Evolutionary conservation across 1,140 invertebrate species (phyloP).

Genomic region (Andrena cerasifolii): DNA sequence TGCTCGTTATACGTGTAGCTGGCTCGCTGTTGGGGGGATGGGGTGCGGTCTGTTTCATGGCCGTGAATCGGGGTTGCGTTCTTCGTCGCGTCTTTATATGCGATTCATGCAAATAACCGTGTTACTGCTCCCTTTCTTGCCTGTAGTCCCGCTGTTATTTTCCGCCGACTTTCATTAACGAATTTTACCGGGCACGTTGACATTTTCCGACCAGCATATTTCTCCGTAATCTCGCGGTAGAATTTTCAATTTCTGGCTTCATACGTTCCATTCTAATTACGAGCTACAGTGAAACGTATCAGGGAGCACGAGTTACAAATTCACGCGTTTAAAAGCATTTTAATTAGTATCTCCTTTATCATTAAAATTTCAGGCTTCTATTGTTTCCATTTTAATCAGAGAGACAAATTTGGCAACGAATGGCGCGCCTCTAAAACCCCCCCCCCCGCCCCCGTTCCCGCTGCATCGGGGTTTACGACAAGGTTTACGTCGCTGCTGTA

Average conservation of each 20-base stretch:
- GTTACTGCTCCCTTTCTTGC: neutral
- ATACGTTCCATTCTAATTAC: too few relatives aligned
- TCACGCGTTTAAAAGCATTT: too few relatives aligned
- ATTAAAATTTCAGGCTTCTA: neutral
- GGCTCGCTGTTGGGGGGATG: neutral
- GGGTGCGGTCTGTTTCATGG: neutral
- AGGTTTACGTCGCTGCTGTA: neutral
- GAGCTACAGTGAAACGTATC: too few relatives aligned
- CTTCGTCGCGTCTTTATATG: neutral
- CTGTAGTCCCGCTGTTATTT: neutral
- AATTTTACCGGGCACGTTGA: neutral
- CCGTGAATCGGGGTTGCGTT: neutral
- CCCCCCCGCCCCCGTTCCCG: neutral
- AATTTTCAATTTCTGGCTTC: too few relatives aligned
- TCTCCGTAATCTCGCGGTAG: too few relatives aligned
- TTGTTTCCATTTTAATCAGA: neutral
- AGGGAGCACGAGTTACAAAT: too few relatives aligned
- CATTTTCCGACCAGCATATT: too few relatives aligned
- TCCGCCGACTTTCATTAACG: neutral
- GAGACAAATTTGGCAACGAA: neutral
- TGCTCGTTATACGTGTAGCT: neutral
- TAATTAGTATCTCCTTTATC: too few relatives aligned
- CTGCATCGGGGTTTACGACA: slow-evolving; percentile 2
- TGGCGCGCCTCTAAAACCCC: neutral
- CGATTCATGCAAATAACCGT: neutral